phyloP scores from a whole-genome alignment of 2,797 vertebrate genomes.

The Mergus octosetaceus region DNA sequence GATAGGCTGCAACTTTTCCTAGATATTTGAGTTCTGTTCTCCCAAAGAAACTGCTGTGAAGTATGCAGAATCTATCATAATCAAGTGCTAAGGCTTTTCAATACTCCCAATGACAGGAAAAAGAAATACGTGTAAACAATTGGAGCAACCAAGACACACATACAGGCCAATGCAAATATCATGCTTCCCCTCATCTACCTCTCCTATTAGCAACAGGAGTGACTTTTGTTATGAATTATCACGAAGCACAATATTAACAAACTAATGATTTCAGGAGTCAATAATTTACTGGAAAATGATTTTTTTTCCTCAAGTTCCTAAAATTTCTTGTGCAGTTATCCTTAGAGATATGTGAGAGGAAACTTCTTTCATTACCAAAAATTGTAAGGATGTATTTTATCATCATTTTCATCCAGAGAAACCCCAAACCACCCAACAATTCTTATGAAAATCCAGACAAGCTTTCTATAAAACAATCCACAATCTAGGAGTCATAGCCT shows the following conservation, averaged over 20 bases:
- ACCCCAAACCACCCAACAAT: not conserved
- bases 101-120: not conserved
- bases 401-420: not conserved
- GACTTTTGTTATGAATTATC: not conserved
- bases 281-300: not conserved
- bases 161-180: not conserved
- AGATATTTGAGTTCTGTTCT: not conserved
- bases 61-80: not conserved
- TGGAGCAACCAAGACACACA: not conserved
- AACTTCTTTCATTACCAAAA: not conserved
- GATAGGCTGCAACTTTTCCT: conserved; percentile 17
- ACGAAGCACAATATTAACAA: not conserved
- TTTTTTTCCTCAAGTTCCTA: not conserved
- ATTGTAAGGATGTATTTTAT: not conserved
- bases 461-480: not conserved
- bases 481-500: not conserved
- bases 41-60: not conserved
- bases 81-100: conserved; percentile 15
- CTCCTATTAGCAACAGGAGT: not conserved
- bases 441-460: not conserved
- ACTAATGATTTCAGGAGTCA: not conserved
- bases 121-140: not conserved
- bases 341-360: not conserved
- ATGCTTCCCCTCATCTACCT: not conserved
- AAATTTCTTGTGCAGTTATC: not conserved